phyloP scores from a whole-genome alignment of 2,888 invertebrate species.

The Pilophorus perplexus region DNA sequence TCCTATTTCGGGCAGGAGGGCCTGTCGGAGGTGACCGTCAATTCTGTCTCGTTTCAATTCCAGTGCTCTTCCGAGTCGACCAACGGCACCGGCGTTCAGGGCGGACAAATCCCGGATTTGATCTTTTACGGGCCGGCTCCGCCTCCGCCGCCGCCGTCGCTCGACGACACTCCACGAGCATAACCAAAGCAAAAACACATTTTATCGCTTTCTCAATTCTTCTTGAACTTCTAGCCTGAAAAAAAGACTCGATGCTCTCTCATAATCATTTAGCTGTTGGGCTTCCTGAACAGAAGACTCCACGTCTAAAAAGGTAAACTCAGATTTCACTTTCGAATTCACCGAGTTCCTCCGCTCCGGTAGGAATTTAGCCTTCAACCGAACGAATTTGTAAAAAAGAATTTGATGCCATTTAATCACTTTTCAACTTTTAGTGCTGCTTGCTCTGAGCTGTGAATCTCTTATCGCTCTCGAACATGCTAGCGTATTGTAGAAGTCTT shows the following conservation, averaged over 20 bases:
- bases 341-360: too few relatives aligned
- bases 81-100: constrained; percentile 95
- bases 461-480: too few relatives aligned
- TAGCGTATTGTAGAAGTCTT: too few relatives aligned
- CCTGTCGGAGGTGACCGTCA: constrained; percentile 88
- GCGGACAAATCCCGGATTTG: constrained; percentile 94
- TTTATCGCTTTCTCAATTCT: background rate
- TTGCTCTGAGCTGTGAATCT: too few relatives aligned
- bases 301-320: too few relatives aligned
- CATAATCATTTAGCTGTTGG: too few relatives aligned
- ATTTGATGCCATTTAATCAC: too few relatives aligned
- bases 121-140: constrained; percentile 82
- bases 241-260: background rate
- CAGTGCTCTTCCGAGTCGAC: constrained; percentile 97
- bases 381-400: too few relatives aligned
- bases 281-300: too few relatives aligned
- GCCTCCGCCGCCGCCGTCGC: constrained; percentile 40
- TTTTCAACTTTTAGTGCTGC: too few relatives aligned
- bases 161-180: constrained; percentile 9
- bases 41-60: constrained; percentile 93
- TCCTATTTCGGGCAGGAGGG: constrained; percentile 98
- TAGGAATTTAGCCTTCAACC: too few relatives aligned
- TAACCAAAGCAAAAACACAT: background rate
- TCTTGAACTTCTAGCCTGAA: background rate
- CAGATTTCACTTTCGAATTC: too few relatives aligned